Conservation (phyloP, 2,888 invertebrate genomes). For the Phalangium opilio region DNA sequence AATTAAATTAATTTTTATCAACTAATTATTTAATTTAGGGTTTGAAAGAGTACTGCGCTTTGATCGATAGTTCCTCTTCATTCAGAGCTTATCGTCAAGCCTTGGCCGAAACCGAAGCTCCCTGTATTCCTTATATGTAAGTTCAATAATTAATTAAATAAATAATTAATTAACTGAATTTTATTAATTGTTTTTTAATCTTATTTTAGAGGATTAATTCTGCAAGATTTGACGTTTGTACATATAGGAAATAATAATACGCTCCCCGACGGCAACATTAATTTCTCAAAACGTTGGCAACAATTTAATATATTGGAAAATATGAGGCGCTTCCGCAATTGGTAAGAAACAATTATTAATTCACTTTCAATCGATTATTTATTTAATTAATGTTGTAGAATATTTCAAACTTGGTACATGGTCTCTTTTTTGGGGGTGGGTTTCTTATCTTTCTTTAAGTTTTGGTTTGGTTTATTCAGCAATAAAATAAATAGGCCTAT, state of each 20-base stretch:
- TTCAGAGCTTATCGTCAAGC: constrained; percentile 93
- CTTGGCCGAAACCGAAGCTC: constrained; percentile 83
- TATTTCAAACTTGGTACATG: no score
- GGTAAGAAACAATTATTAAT: no score
- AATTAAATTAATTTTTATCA: constrained; percentile 1
- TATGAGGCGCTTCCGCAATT: constrained; percentile 92
- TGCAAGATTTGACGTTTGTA: constrained; percentile 97
- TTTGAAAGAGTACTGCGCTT: constrained; percentile 79
- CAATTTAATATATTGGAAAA: constrained; percentile 96
- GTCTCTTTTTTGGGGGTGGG: no score
- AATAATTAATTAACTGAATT: no score
- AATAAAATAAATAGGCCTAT: no score
- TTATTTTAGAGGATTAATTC: constrained; percentile 69
- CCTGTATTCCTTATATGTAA: constrained; percentile 98
- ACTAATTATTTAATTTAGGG: constrained; percentile 36
- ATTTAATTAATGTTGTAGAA: no score
- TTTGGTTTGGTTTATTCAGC: no score
- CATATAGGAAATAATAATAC: constrained; percentile 92
- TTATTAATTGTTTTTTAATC: no score
- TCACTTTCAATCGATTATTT: no score
- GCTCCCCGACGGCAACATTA: constrained; percentile 66
- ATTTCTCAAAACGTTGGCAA: constrained; percentile 97
- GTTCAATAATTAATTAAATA: constrained; percentile 28
- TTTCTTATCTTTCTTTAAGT: no score
- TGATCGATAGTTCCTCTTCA: constrained; percentile 95